Evolutionary conservation across 2,888 invertebrate species (phyloP), one percentile per base, ranked within the genome.

Genomic region (Dendrolimus houi): DNA sequence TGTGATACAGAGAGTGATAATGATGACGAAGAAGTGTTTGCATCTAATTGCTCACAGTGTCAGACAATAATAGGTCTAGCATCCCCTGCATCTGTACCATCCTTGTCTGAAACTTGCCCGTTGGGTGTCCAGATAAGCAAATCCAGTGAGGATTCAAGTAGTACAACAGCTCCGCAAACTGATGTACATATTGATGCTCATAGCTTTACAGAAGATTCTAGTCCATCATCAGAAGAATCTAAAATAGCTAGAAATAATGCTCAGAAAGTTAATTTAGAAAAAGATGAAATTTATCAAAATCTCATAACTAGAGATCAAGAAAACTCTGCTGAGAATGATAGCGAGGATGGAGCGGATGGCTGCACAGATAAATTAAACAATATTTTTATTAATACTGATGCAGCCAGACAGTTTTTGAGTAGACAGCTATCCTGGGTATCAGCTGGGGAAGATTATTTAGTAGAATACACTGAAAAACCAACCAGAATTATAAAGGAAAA

Each of bases 301-400:
- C 63, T 63, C 53, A 72, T 73, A 61, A 64, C 67, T 62, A 74
- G 72, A 55, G 77, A 77, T 64, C 69, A 71, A 68, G 77, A 79
- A 69, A 74, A 76, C 57, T 74, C 72, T 53, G 74, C 72, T 60
- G 78, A 78, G 59, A 74, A 76, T 63, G 75, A 74, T 57, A 76
- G 75, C 64, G 81, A 81, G 52, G 72, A 71, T 53, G 72, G 75
- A 55, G n/a, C n/a, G n/a, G 74, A 77, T 62, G 77, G 68, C 52
- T 79, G 72, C 64, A 72, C 78, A 63, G 87, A 88, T 56, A 92
- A 92, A 70, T 83, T 91, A 59, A 94, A 94, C 70, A 93, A 94
- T 68, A 93, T 94, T 69, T 94, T 95, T 74, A 93, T 95, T n/a
- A 95, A 95, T 74, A 94, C 95, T 41, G 94, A 94, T 84, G 94